A percentile compares a stretch with the other conserved stretches of the same genome.
These are phyloP conservation scores for Drosophila incognita DNA, from an alignment of 2,888 invertebrate species.

Conservation along the genomic window DNA sequence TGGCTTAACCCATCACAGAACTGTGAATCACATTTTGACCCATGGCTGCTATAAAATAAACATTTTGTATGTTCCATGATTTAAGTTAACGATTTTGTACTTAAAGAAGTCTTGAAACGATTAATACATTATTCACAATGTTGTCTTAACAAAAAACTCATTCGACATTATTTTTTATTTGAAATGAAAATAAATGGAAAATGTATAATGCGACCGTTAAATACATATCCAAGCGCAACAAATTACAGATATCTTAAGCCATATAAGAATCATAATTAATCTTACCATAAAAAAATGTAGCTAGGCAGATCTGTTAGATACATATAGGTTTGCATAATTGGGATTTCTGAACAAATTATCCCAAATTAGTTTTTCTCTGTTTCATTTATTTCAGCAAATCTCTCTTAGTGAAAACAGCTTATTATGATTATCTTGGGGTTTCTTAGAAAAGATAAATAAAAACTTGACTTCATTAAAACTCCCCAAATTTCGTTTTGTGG, in stretches of 20 bases:
- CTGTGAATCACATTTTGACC: conserved; percentile 33
- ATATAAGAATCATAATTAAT: not conserved
- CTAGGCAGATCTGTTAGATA: not conserved
- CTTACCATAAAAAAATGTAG: not conserved
- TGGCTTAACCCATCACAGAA: conserved; percentile 29
- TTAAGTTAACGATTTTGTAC: not conserved
- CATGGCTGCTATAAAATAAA: conserved; percentile 10
- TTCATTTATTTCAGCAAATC: not conserved
- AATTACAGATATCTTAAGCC: not conserved
- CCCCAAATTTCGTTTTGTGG: conserved; percentile 6
- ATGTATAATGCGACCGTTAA: not conserved
- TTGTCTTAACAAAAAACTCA: not conserved
- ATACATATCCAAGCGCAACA: not conserved
- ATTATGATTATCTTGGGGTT: conserved; percentile 6
- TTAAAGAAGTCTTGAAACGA: not conserved
- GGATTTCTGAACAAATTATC: not conserved
- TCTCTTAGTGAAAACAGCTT: not conserved
- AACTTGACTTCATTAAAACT: conserved; percentile 6
- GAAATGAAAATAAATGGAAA: not conserved
- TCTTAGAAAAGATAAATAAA: not conserved
- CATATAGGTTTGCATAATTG: not conserved
- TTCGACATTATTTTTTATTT: not conserved
- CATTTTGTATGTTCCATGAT: not conserved
- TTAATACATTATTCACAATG: not conserved
- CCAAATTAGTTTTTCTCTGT: not conserved